Conservation (phyloP, 2,797 vertebrate species). For the Mormyrus proboscirostris region DNA sequence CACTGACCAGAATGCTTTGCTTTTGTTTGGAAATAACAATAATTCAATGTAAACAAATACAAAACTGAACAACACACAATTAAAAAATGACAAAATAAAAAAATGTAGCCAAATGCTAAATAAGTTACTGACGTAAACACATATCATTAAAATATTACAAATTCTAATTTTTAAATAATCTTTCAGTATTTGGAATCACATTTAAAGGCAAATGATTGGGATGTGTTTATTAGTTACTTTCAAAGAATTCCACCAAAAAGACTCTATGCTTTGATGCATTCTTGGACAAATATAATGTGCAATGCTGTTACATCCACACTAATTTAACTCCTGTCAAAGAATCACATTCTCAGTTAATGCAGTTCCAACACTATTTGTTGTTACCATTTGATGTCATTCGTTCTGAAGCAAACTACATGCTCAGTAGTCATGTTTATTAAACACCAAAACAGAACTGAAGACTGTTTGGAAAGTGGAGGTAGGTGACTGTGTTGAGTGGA, state of each 20-base stretch:
- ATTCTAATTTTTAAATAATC: conserved; percentile 27
- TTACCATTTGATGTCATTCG: conserved; percentile 36
- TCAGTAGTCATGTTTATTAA: conserved; percentile 9
- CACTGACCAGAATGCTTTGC: conserved; percentile 14
- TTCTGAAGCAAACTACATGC: conserved; percentile 57
- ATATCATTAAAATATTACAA: conserved; percentile 42
- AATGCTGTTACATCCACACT: conserved; percentile 36
- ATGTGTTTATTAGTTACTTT: not conserved
- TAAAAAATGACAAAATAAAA: conserved; percentile 23
- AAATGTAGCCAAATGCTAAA: conserved; percentile 42
- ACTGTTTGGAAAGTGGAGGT: not conserved
- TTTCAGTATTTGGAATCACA: conserved; percentile 7
- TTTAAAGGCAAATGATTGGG: not conserved
- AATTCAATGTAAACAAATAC: conserved; percentile 27
- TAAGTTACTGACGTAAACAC: conserved; percentile 60
- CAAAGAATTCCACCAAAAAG: not conserved
- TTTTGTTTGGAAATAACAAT: conserved; percentile 39
- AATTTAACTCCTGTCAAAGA: conserved; percentile 44
- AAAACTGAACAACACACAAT: not conserved
- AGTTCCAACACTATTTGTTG: conserved; percentile 42
- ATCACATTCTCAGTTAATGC: conserved; percentile 56
- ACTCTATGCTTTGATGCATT: not conserved
- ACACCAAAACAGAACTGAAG: conserved; percentile 18
- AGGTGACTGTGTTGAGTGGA: not conserved
- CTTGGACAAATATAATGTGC: not conserved